A percentile compares a stretch with the other conserved stretches of the same genome.
phyloP scores from a whole-genome alignment of 2,113 vertebrate genomes.

The Psammodynastes pulverulentus region DNA sequence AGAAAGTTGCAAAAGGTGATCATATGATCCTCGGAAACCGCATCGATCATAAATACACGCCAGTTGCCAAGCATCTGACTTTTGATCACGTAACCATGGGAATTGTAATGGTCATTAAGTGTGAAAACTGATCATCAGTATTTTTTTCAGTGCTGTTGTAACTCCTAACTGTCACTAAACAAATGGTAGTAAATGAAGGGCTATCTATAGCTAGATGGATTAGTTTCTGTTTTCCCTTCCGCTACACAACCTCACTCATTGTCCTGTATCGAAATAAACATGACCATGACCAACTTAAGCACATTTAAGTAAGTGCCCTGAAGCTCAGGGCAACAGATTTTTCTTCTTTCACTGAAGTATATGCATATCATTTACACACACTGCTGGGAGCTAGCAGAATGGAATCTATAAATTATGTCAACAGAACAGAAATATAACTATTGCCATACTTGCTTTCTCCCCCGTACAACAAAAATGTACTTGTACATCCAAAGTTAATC shows the following conservation, averaged over 20 bases:
- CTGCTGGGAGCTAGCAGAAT: neutral
- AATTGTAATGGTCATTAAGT: neutral
- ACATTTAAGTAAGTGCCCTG: neutral
- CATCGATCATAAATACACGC: neutral
- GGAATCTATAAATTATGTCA: neutral
- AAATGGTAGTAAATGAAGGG: neutral
- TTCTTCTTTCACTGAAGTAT: neutral
- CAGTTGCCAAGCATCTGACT: neutral
- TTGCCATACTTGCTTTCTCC: neutral
- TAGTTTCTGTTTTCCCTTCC: neutral
- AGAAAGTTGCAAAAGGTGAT: neutral
- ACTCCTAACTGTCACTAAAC: neutral
- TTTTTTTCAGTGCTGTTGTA: neutral
- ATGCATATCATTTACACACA: neutral
- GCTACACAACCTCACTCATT: neutral
- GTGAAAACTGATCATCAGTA: neutral
- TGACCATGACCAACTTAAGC: neutral
- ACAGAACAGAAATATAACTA: neutral
- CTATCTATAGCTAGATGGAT: neutral
- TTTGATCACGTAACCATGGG: neutral
- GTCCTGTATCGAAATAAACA: neutral
- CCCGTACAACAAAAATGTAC: neutral
- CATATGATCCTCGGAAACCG: neutral
- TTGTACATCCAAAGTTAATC: neutral
- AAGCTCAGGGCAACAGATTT: neutral